Percentiles rank a stretch among this genome's conserved stretches.
Conservation (phyloP, 1,140 invertebrate species). For the Paraescarpia echinospica region DNA sequence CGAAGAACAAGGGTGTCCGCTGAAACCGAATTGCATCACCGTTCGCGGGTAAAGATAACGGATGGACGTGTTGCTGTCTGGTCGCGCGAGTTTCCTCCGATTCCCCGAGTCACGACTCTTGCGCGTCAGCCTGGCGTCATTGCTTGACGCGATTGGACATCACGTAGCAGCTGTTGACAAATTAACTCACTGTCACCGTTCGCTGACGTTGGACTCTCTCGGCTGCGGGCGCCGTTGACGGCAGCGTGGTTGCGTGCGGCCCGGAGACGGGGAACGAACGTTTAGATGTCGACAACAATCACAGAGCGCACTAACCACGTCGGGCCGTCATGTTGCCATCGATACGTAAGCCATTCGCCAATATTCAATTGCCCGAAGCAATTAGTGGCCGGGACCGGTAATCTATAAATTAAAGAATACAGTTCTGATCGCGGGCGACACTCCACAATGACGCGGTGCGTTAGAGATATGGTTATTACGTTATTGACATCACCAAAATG, state of each 20-base stretch:
- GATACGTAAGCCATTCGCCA: background rate
- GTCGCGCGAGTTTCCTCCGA: background rate
- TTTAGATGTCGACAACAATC: background rate
- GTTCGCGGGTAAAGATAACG: background rate
- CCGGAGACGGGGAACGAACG: background rate
- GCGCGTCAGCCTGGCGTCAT: background rate
- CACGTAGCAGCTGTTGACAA: background rate
- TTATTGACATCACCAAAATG: too few relatives aligned
- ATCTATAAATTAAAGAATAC: background rate
- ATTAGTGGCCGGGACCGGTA: background rate
- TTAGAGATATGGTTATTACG: too few relatives aligned
- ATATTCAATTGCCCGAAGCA: background rate
- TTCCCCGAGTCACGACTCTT: background rate
- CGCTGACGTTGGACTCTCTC: background rate
- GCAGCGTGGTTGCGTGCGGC: background rate
- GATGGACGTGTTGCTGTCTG: too few relatives aligned
- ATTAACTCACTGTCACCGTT: background rate
- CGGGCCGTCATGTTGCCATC: background rate
- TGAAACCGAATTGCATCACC: background rate
- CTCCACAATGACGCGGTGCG: too few relatives aligned
- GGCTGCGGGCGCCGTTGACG: background rate
- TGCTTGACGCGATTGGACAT: background rate
- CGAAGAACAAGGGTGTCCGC: background rate
- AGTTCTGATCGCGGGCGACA: background rate
- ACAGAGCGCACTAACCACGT: background rate